Base-by-base conservation (phyloP, 1,140 invertebrate genomes). In the Parasteatoda tepidariorum region DNA sequence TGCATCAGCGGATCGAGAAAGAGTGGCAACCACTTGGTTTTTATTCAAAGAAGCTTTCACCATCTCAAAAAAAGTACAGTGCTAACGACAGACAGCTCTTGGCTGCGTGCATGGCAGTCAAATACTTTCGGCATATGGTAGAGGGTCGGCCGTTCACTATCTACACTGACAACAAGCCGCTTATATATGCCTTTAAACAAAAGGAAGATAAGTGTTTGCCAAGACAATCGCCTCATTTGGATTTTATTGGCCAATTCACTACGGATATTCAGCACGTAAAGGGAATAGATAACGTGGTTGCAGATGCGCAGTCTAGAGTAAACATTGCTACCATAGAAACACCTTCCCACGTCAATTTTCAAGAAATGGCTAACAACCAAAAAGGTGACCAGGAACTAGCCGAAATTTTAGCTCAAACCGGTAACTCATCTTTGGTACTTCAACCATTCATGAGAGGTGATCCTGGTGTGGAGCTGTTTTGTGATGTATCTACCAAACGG, bases 81-180 rank as follows among this genome's bases (percentile, higher is more conserved):
- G 86, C 88, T 0, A 91, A 89, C 86, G 89, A 90, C 79, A 79
- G 89, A 13, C 90, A 92, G 85, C 84, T 91, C 0, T 75, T 91
- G 5, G 90, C 89, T 0, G 88, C 89, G n/a, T 91, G 90, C 84
- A 76, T 85, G 24, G 87, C 87, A 7, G 83, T 90, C 0, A 86
- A 89, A 79, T 87, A 89, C 73, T 91, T 91, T 81, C 85, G 86
- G 5, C 87, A 90, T 70, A 85, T 89, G 30, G 30, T 91, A 0
- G 89, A 91, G 87, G 89, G 86, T 31, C 85, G 87, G 76, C 2
- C 41, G 24, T 88, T 90, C 57, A 84, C 24, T 1, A 54, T 87
- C 11, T 85, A 22, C 24, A 87, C 87, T 0, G 85, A 88, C 70
- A 88, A 88, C 74, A 87, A 87, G 67, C 87, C 86, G 1, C 74